Evolutionary conservation across 2,797 vertebrate genomes (phyloP).

Genomic region (Sebastes matsubarae): DNA sequence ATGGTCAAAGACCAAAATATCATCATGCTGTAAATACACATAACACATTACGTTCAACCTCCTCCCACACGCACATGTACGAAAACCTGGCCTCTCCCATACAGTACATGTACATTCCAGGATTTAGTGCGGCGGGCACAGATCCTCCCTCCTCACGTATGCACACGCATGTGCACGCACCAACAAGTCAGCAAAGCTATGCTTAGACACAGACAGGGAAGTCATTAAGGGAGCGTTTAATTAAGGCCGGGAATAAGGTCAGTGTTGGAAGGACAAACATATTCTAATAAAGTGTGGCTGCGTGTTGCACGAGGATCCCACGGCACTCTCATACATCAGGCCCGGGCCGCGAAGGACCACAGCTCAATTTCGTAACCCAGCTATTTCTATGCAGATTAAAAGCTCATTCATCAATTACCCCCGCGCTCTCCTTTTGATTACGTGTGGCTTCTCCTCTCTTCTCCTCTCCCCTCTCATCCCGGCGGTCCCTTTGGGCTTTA

Average conservation of each 20-base stretch:
- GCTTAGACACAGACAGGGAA: slow-evolving; percentile 72
- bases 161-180: slow-evolving; percentile 17
- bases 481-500: slow-evolving; percentile 31
- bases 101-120: not conserved
- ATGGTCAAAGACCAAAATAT: slow-evolving; percentile 8
- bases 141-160: not conserved
- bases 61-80: slow-evolving; percentile 22
- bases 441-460: slow-evolving; percentile 12
- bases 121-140: slow-evolving; percentile 1
- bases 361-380: slow-evolving; percentile 70
- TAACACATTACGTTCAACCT: slow-evolving; percentile 10
- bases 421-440: slow-evolving; percentile 66
- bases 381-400: slow-evolving; percentile 81
- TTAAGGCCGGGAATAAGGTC: slow-evolving; percentile 85
- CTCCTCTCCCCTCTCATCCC: not conserved
- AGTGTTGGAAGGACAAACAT: slow-evolving; percentile 84
- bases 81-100: not conserved
- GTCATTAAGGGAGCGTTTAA: slow-evolving; percentile 85
- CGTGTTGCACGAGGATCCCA: slow-evolving; percentile 53
- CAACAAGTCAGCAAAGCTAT: slow-evolving; percentile 71
- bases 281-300: slow-evolving; percentile 77
- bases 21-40: slow-evolving; percentile 21
- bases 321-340: slow-evolving; percentile 68
- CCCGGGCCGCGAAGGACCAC: slow-evolving; percentile 47
- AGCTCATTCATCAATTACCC: slow-evolving; percentile 76